Evolutionary conservation across 2,888 invertebrate species (phyloP).

Genomic region (Daptonema setosum): DNA sequence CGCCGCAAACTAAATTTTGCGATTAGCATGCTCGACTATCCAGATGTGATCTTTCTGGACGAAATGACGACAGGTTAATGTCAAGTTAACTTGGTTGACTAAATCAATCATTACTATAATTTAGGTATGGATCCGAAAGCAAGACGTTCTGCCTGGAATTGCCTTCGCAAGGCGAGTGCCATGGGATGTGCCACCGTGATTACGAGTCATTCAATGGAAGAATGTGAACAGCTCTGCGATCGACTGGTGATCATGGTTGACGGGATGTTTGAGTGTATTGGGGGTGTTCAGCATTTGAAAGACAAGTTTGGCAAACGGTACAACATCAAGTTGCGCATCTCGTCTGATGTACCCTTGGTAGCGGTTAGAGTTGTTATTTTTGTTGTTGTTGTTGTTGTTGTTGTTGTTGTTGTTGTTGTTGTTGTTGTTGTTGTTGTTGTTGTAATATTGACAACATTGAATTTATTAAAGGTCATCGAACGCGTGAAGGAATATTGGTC

Average conservation of each 20-base stretch:
- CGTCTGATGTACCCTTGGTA: background rate
- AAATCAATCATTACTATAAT: background rate
- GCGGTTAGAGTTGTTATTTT: no score
- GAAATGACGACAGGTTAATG: constrained; percentile 32
- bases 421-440: no score
- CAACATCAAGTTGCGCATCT: background rate
- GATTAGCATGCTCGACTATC: constrained; percentile 63
- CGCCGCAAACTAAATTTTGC: constrained; percentile 57
- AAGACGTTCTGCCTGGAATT: constrained; percentile 37
- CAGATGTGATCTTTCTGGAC: constrained; percentile 56
- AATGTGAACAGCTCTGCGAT: constrained; percentile 9
- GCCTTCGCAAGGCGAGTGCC: background rate
- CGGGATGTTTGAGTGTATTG: constrained; percentile 8
- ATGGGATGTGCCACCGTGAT: background rate
- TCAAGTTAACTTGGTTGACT: background rate
- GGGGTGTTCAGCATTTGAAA: constrained; percentile 10
- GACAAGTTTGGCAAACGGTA: constrained; percentile 6
- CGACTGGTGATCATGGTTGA: constrained; percentile 10
- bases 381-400: no score
- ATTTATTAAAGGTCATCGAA: no score
- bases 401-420: no score
- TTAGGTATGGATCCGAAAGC: constrained; percentile 29
- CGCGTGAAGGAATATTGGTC: no score
- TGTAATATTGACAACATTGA: no score
- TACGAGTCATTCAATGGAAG: constrained; percentile 9